Evolutionary conservation across 2,797 vertebrate genomes (phyloP).

Genomic region (Mus minutoides): DNA sequence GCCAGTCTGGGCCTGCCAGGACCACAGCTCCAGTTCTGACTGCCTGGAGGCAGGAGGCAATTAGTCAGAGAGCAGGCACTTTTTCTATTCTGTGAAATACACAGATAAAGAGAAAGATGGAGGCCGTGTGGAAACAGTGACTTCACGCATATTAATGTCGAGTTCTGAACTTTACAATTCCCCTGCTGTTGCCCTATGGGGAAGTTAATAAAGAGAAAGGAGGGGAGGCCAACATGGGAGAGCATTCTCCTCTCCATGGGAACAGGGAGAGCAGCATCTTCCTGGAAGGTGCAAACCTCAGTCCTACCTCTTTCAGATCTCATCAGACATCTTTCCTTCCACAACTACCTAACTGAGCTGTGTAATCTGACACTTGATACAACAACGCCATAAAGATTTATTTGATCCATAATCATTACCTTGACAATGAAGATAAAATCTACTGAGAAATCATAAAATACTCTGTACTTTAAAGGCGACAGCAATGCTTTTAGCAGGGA

Average conservation of each 20-base stretch:
- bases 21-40: background rate
- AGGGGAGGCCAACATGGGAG: background rate
- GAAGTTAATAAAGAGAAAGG: slow-evolving; percentile 28
- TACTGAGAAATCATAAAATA: slow-evolving; percentile 67
- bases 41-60: background rate
- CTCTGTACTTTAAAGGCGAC: slow-evolving; percentile 60
- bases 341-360: slow-evolving; percentile 50
- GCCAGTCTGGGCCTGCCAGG: background rate
- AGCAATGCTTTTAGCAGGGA: slow-evolving; percentile 48
- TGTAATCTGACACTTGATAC: slow-evolving; percentile 67
- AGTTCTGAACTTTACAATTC: slow-evolving; percentile 5
- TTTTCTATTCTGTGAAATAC: background rate
- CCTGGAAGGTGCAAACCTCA: background rate
- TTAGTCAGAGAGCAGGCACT: background rate
- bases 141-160: background rate
- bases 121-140: background rate
- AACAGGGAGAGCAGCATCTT: background rate
- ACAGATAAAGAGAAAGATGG: background rate
- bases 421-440: slow-evolving; percentile 74
- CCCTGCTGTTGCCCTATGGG: background rate
- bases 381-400: slow-evolving; percentile 74
- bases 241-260: background rate
- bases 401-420: slow-evolving; percentile 71
- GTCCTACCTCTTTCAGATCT: background rate
- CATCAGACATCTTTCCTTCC: slow-evolving; percentile 55